Conservation (phyloP, 2,888 invertebrate genomes). For the Drosophila acutilabella region DNA sequence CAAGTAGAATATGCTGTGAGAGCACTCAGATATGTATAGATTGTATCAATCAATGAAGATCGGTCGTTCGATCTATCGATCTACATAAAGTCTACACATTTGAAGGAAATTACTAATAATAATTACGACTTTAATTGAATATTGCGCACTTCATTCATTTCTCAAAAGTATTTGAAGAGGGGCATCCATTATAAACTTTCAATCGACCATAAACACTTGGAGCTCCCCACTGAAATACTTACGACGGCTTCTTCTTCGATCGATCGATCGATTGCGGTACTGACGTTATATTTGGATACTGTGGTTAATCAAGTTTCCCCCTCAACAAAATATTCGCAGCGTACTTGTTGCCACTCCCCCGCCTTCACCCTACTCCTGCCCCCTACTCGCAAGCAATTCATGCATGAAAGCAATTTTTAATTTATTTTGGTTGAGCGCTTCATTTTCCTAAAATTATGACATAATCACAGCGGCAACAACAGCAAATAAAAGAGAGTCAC, state of each 20-base stretch:
- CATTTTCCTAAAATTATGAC: conserved; percentile 82
- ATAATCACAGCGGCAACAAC: conserved; percentile 67
- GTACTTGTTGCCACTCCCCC: conserved; percentile 44
- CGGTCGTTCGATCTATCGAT: conserved; percentile 41
- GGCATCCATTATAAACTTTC: conserved; percentile 79
- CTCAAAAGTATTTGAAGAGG: conserved; percentile 25
- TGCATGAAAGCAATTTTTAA: conserved; percentile 82
- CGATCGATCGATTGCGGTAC: conserved; percentile 52
- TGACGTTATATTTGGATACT: conserved; percentile 67
- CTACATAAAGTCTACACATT: conserved; percentile 36
- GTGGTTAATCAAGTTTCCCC: conserved; percentile 59
- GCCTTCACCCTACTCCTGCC: background rate
- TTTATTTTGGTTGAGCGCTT: conserved; percentile 81
- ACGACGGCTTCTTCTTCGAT: background rate
- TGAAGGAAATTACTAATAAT: conserved; percentile 81
- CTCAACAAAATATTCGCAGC: conserved; percentile 49
- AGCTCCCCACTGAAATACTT: conserved; percentile 7
- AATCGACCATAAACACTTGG: conserved; percentile 83
- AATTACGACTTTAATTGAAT: conserved; percentile 81
- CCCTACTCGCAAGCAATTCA: conserved; percentile 65
- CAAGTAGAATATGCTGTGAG: conserved; percentile 15
- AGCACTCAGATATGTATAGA: conserved; percentile 45
- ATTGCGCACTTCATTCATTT: conserved; percentile 81
- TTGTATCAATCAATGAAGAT: conserved; percentile 47
- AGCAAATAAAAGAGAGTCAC: conserved; percentile 65